phyloP scores from a whole-genome alignment of 2,888 invertebrate genomes.

The Lysandra coridon region DNA sequence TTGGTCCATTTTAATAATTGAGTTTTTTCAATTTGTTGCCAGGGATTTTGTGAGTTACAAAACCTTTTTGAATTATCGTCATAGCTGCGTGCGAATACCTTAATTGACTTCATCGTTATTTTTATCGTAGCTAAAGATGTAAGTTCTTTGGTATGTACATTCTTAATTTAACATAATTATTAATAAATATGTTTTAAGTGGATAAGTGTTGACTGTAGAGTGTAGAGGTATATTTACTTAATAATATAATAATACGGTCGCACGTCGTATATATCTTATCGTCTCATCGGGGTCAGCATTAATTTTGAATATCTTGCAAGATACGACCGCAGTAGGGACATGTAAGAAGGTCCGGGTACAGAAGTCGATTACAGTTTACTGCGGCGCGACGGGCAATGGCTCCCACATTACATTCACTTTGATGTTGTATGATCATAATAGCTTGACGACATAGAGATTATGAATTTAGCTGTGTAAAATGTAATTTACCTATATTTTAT shows the following conservation, averaged over 20 bases:
- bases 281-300: background rate
- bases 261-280: background rate
- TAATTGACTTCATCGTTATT: background rate
- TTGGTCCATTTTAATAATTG: slow-evolving; percentile 14
- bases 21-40: background rate
- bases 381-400: background rate
- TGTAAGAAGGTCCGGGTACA: background rate
- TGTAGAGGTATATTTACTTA: too few relatives aligned
- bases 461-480: background rate
- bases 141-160: too few relatives aligned
- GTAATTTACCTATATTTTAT: background rate
- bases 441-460: background rate
- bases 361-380: background rate
- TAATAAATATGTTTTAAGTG: too few relatives aligned
- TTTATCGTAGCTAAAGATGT: background rate
- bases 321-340: background rate
- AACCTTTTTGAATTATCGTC: background rate
- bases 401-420: background rate
- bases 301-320: background rate
- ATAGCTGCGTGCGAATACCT: background rate
- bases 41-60: slow-evolving; percentile 1
- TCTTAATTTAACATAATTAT: too few relatives aligned
- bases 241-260: background rate
- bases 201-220: background rate
- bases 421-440: background rate